phyloP scores from a whole-genome alignment of 2,113 vertebrate species.

The Osmerus mordax region DNA sequence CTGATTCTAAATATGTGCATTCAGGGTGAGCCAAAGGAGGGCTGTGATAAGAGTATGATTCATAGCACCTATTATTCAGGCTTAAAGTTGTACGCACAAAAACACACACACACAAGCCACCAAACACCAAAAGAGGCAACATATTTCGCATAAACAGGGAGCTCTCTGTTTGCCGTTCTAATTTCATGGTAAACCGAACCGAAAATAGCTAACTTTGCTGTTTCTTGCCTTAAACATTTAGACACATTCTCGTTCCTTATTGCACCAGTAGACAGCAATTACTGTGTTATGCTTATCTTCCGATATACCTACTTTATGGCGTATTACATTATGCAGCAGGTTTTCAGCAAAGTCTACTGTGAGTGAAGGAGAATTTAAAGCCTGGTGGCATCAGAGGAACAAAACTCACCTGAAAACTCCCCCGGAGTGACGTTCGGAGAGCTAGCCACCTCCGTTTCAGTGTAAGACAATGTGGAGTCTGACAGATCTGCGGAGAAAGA shows the following conservation, averaged over 20 bases:
- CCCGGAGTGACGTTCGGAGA: conserved; percentile 85
- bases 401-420: conserved; percentile 92
- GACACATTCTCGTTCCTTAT: neutral
- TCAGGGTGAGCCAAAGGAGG: conserved; percentile 14
- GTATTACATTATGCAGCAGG: too few species aligned
- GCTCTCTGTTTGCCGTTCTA: conserved; percentile 19
- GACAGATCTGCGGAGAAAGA: conserved; percentile 81
- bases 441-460: conserved; percentile 95
- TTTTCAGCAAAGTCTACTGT: neutral
- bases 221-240: neutral
- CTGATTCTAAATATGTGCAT: conserved; percentile 11
- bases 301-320: too few species aligned
- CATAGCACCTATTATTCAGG: conserved; percentile 15
- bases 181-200: conserved; percentile 3
- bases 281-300: too few species aligned
- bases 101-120: conserved; percentile 2
- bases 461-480: conserved; percentile 99
- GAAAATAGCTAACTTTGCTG: conserved; percentile 9
- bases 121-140: conserved; percentile 1
- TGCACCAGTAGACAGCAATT: too few species aligned
- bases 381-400: conserved; percentile 12
- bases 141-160: conserved; percentile 31
- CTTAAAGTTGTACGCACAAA: conserved; percentile 15
- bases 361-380: neutral
- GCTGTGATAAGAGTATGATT: conserved; percentile 23